Evolutionary conservation across 2,797 vertebrate species (phyloP).

Genomic region (Carcharodon carcharias): DNA sequence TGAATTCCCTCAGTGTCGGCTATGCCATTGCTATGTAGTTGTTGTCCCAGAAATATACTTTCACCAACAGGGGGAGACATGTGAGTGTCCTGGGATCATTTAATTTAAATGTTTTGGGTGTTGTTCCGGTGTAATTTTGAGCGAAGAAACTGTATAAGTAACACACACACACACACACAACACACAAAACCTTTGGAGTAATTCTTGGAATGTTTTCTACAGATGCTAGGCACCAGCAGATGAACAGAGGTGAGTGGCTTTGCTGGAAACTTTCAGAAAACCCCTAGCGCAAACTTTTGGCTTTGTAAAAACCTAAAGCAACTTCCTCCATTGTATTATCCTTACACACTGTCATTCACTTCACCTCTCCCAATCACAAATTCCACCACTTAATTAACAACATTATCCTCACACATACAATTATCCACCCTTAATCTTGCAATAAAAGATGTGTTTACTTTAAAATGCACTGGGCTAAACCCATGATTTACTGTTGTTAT

Average conservation of each 20-base stretch:
- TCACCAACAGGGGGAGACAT: background rate
- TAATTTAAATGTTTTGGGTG: background rate
- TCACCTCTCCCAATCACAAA: too few relatives aligned
- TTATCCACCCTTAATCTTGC: too few relatives aligned
- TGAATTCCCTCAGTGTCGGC: background rate
- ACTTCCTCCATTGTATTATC: background rate
- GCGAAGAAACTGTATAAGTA: too few relatives aligned
- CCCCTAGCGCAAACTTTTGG: background rate
- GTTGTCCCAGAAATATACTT: background rate
- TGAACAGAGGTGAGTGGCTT: background rate
- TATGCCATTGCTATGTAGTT: background rate
- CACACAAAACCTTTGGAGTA: background rate
- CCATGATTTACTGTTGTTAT: too few relatives aligned
- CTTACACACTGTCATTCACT: background rate
- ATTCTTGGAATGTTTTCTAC: background rate
- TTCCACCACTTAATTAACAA: too few relatives aligned
- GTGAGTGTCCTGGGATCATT: background rate
- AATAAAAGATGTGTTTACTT: too few relatives aligned
- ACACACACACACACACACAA: too few relatives aligned
- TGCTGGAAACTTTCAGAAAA: background rate
- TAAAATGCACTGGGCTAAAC: too few relatives aligned
- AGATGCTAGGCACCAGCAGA: background rate
- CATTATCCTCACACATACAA: too few relatives aligned
- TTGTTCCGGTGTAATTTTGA: background rate
- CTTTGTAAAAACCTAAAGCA: background rate